These are phyloP conservation scores for Callocephalon fimbriatum DNA, from an alignment of 2,113 vertebrate species.

Conservation along the genomic window DNA sequence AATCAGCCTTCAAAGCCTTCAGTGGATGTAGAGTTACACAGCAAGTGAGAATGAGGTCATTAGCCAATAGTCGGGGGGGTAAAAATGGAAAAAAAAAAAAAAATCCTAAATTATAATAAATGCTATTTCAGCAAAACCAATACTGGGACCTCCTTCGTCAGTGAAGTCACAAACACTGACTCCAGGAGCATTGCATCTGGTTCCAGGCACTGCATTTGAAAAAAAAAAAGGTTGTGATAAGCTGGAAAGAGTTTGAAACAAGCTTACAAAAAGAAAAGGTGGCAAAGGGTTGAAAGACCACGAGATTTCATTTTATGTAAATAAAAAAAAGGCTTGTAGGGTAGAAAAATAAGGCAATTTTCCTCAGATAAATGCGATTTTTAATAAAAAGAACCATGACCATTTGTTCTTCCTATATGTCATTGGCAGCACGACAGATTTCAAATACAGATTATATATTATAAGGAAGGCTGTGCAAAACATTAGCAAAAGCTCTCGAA, in stretches of 20 bases:
- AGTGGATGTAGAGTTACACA: not conserved
- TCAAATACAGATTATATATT: not conserved
- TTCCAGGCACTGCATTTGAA: not conserved
- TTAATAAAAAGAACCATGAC: not conserved
- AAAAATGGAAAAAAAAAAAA: not conserved
- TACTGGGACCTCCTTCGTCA: not conserved
- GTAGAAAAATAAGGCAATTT: not conserved
- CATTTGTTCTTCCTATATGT: not conserved
- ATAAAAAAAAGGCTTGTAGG: not conserved
- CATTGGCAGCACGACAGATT: not conserved
- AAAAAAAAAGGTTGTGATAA: not conserved
- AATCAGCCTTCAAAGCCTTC: not conserved
- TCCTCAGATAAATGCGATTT: not conserved
- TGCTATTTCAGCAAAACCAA: not conserved
- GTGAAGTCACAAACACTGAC: not conserved
- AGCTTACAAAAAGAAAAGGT: not conserved
- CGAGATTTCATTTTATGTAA: not conserved
- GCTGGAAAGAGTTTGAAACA: not conserved
- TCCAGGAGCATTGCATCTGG: not conserved
- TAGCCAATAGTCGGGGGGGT: not conserved
- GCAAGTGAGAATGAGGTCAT: not conserved
- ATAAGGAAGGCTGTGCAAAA: not conserved
- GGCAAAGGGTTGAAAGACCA: not conserved
- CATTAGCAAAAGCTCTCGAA: not conserved
- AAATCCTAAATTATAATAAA: not conserved